Evolutionary conservation across 2,113 vertebrate species (phyloP).

Genomic region (Leucosticte australis): DNA sequence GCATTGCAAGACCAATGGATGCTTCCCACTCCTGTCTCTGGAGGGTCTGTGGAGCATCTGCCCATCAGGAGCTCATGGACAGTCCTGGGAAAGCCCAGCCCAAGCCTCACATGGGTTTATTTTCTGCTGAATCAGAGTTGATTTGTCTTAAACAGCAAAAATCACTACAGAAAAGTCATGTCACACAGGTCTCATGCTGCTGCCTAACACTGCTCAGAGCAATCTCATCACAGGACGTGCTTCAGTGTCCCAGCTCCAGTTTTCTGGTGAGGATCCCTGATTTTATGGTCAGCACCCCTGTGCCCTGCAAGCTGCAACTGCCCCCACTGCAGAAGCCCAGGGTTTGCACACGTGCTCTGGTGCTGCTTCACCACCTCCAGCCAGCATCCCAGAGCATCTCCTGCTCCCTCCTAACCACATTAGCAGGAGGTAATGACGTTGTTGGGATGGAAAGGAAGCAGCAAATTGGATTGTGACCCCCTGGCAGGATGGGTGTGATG

Average conservation of each 20-base stretch:
- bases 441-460: slow-evolving; percentile 5
- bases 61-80: neutral
- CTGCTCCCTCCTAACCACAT: slow-evolving; percentile 37
- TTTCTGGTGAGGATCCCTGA: neutral
- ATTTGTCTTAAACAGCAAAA: neutral
- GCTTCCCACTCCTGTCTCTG: neutral
- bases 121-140: neutral
- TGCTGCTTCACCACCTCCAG: neutral
- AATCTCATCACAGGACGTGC: rapidly evolving
- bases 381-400: slow-evolving; percentile 8
- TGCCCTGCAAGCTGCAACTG: neutral
- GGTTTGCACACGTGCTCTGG: neutral
- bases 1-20: rapidly evolving
- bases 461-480: slow-evolving; percentile 36
- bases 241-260: neutral
- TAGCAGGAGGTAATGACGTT: slow-evolving; percentile 6
- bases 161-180: neutral
- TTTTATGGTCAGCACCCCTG: neutral
- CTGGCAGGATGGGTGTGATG: neutral
- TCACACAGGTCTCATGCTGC: rapidly evolving
- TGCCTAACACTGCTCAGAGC: neutral
- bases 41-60: neutral
- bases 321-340: neutral
- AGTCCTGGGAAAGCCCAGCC: neutral
- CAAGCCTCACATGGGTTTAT: neutral